Conservation (phyloP, 1,140 invertebrate genomes). For the Apis florea region DNA sequence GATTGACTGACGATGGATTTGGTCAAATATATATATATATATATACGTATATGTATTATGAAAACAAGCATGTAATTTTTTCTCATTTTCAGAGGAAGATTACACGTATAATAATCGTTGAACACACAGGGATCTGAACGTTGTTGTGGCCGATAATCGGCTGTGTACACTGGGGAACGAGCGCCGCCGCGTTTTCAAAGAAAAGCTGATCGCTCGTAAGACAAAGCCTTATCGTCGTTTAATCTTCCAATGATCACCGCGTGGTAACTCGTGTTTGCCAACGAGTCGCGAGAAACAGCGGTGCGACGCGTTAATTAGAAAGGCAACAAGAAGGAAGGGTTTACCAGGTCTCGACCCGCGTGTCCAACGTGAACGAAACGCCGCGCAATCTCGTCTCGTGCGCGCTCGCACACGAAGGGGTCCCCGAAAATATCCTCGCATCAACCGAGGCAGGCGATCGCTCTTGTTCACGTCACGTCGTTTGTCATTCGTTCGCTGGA, state of each 20-base stretch:
- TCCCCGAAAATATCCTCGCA: constrained; percentile 55
- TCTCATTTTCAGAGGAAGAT: not conserved
- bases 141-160: not conserved
- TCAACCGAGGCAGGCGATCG: constrained; percentile 50
- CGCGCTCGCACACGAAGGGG: constrained; percentile 26
- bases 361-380: constrained; percentile 20
- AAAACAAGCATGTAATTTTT: not conserved
- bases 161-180: not conserved
- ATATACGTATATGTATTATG: no score
- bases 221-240: constrained; percentile 45
- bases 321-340: constrained; percentile 44
- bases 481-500: constrained; percentile 60
- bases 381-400: constrained; percentile 36
- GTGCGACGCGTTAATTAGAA: constrained; percentile 59
- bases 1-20: no score
- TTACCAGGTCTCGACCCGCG: constrained; percentile 32
- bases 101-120: not conserved
- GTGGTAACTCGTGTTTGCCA: constrained; percentile 29
- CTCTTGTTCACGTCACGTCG: constrained; percentile 60
- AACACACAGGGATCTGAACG: not conserved
- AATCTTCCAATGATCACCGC: constrained; percentile 42
- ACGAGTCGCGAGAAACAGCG: constrained; percentile 12
- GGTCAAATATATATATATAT: no score
- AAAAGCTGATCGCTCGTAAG: constrained; percentile 31
- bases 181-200: constrained; percentile 13